Base-by-base conservation (phyloP, 1,140 invertebrate genomes). In the Drosophila punjabiensis region DNA sequence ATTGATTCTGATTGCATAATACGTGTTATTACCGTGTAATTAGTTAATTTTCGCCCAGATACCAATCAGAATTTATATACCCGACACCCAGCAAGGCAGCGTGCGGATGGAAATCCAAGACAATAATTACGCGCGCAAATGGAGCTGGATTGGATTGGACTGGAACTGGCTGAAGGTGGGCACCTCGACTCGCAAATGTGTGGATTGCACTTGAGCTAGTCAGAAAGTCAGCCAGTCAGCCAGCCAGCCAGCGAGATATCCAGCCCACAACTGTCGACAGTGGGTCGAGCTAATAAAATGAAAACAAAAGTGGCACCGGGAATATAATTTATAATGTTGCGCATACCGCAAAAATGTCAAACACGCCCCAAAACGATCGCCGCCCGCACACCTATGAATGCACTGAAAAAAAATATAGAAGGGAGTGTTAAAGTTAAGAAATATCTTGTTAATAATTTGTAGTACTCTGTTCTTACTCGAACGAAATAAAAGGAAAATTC, bases 251-350 rank as follows among this genome's bases (percentile, higher is more conserved):
- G 20, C 33, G 30, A 65, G 66, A 8, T 33, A 73, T 58, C 20
- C 85, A 63, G 81, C 74, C 81, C 81, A 84, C 85, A 89, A 20
- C 65, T 88, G 83, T 88, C 71, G 76, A 55, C 84, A 81, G 63
- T 83, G 48, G 55, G 76, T 60, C 63, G 64, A 63, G 64, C 41
- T 64, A 65, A 82, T 69, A 81, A 77, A 85, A 77, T 58, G 45
- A 58, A 68, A 79, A 70, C 77, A 76, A 85, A 79, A 83, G 68
- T 85, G 85, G 87, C 86, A 89, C 83, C 81, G 85, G 86, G 85
- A 90, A 90, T 85, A 79, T 89, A 81, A 89, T 78, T 81, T 76
- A 84, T 81, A 89, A 84, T 88, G 66, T 84, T 81, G 85, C 81
- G 67, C 85, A 89, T 88, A 65, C 73, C 50, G 63, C 73, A 87